Conservation (phyloP, 2,113 vertebrate genomes). For the Proteles cristata region DNA sequence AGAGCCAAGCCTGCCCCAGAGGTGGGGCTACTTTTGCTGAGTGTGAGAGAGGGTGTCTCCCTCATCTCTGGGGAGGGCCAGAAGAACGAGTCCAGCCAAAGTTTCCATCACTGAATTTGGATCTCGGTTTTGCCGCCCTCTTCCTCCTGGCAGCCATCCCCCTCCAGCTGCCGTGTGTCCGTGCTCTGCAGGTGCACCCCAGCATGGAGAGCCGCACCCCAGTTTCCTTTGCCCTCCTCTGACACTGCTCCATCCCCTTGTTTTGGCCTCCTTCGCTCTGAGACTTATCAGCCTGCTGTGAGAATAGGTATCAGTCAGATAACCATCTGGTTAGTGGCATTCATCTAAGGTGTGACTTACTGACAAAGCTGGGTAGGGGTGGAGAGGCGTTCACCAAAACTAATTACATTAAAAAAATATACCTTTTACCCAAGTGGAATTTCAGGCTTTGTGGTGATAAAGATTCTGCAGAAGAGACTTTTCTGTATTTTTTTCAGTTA, state of each 20-base stretch:
- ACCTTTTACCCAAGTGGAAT: background rate
- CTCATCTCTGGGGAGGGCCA: background rate
- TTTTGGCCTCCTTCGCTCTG: background rate
- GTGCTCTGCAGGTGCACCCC: background rate
- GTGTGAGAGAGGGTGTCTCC: slow-evolving; percentile 42
- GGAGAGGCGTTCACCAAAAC: background rate
- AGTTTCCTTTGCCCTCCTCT: background rate
- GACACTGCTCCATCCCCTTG: background rate
- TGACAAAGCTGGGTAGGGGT: background rate
- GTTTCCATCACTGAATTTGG: background rate
- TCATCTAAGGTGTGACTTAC: slow-evolving; percentile 7
- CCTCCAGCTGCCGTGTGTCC: background rate
- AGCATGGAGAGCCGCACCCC: background rate
- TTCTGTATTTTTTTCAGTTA: background rate
- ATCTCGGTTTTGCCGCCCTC: background rate
- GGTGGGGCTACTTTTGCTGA: slow-evolving; percentile 26
- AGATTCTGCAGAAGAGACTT: background rate
- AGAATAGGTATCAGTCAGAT: background rate
- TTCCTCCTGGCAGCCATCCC: background rate
- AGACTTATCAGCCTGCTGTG: background rate
- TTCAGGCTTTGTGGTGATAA: background rate
- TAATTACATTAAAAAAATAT: background rate
- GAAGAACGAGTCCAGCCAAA: background rate
- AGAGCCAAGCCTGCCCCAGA: background rate
- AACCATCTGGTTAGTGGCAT: background rate